Percentiles rank a stretch among this genome's conserved stretches.
Conservation (phyloP, 30 jellyfish, hydroid and myxozoan genomes). For the Mastigias papua region DNA sequence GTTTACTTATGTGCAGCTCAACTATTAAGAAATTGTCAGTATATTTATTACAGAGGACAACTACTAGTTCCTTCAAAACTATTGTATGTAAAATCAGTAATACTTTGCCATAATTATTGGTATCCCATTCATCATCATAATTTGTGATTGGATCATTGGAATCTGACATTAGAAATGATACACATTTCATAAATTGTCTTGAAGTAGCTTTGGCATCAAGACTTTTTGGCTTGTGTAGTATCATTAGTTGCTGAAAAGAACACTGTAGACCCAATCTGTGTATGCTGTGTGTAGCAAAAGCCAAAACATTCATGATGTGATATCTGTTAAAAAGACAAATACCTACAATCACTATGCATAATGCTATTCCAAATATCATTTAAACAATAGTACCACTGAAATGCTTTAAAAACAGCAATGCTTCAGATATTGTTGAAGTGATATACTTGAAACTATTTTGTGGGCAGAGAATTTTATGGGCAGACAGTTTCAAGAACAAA, state of each 20-base stretch:
- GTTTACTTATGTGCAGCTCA: too few species aligned
- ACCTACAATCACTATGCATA: background rate
- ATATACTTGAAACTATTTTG: too few species aligned
- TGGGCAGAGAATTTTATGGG: too few species aligned
- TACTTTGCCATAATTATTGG: conserved; percentile 70
- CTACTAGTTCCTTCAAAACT: background rate
- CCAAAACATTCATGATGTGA: background rate
- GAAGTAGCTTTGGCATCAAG: background rate
- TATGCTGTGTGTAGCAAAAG: background rate
- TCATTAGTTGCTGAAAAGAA: background rate
- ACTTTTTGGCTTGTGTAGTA: background rate
- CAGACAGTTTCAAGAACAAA: too few species aligned
- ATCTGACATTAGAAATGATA: background rate
- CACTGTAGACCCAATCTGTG: background rate
- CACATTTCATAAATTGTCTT: background rate
- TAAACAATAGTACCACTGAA: too few species aligned
- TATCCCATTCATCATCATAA: conserved; percentile 7
- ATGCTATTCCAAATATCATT: too few species aligned
- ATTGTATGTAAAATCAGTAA: background rate
- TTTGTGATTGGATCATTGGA: background rate
- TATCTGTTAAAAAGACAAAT: background rate
- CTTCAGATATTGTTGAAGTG: too few species aligned
- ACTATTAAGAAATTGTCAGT: too few species aligned
- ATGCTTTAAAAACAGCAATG: too few species aligned
- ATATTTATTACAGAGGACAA: too few species aligned